Evolutionary conservation across 2,113 vertebrate species (phyloP), one percentile per base, ranked within the genome.

Genomic region (Galbula dea): DNA sequence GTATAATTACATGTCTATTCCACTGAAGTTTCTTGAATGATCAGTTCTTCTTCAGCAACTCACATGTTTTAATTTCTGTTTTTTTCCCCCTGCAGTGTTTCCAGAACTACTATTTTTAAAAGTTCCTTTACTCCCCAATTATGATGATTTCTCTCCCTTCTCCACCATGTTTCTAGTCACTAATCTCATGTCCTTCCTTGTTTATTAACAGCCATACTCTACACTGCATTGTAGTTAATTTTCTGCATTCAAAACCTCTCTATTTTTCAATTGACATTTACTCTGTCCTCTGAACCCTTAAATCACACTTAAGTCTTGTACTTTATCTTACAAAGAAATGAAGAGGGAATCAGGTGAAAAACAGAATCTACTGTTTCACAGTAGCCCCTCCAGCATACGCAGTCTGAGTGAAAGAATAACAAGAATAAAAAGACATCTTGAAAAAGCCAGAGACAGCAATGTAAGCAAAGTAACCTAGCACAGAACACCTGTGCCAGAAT

Each of bases 1-100:
- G 18, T 26, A 12, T 30, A 12, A 11, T 4, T 4, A 1, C 1
- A 7, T 37, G 8, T 21, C 8, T 2, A 16, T 16, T 24, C 27
- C 51, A 4, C 37, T 29, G 20, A 61, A 58, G 26, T 59, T 61
- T 49, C 41, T 14, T 24, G 24, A 10, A 15, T 17, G 8, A 21
- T 12, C 37, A 6, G 12, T 58, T 59, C 45, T 48, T 51, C 52
- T 45, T 29, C 48, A 37, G 32, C 34, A 49, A 29, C 3, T 19
- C 48, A 11, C 13, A 11, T 23, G 11, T 34, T 20, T 34, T 21
- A 1, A 10, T 7, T 48, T 43, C 20, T n/a, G 6, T 61, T 65
- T 37, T 18, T 75, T 49, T 17, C 8, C 29, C 16, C 15, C 11
- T 37, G n/a, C 30, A 36, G 7, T n/a, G 52, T 63, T 93, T 39